Evolutionary conservation across 2,888 invertebrate genomes (phyloP).

Genomic region (Acronicta alni): DNA sequence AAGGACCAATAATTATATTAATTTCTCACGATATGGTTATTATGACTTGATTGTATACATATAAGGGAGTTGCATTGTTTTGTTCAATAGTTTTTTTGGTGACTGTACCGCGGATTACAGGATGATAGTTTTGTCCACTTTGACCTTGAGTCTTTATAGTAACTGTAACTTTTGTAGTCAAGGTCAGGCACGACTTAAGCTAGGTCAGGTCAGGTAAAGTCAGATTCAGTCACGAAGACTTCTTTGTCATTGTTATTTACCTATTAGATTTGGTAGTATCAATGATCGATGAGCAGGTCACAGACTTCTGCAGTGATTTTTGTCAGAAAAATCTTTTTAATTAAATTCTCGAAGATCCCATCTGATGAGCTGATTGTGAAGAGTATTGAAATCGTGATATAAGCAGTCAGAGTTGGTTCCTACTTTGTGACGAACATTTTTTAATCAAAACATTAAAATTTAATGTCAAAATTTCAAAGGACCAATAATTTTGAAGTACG

Average conservation of each 20-base stretch:
- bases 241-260: background rate
- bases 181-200: background rate
- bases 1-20: conserved; percentile 80
- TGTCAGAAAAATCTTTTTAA: too few species aligned
- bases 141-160: background rate
- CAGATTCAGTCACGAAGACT: background rate
- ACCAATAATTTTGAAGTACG: background rate
- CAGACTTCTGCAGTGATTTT: background rate
- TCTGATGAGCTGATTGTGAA: too few species aligned
- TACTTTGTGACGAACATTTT: too few species aligned
- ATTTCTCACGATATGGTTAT: conserved; percentile 76
- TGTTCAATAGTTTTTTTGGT: conserved; percentile 54
- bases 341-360: too few species aligned
- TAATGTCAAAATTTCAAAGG: background rate
- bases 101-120: conserved; percentile 30
- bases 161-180: conserved; percentile 3
- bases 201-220: background rate
- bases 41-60: conserved; percentile 75
- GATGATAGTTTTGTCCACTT: conserved; percentile 3
- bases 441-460: background rate
- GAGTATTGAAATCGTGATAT: too few species aligned
- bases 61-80: conserved; percentile 58
- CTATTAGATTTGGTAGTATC: background rate
- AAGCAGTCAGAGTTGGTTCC: too few species aligned
- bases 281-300: background rate